Base-by-base conservation (phyloP, 2,888 invertebrate genomes). In the Lasioglossum morio region DNA sequence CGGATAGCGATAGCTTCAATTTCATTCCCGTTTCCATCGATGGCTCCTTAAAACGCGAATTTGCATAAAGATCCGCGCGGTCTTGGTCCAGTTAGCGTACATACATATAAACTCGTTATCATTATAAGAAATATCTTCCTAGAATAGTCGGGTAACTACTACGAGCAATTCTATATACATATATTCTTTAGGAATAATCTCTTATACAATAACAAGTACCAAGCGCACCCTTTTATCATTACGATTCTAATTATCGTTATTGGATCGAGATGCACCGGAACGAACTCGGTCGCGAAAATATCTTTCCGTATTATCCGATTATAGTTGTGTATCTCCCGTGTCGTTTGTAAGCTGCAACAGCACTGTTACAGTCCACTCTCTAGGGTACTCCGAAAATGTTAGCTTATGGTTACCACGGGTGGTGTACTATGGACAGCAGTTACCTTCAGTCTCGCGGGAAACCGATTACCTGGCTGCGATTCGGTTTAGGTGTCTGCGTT, bases 291-390 rank as follows among this genome's bases (percentile, higher is more conserved):
- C 63, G 63, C n/a, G 7, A 30, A 8, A 30, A 30, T 30, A 63
- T 63, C 63, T 63, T 63, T 63, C 30, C 30, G 63, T 27, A 63
- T 63, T 63, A 63, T 63, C 30, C 30, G 63, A 63, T 63, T 30
- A 30, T 30, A 19, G 63, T 63, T 30, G 30, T 2, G 27, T 5
- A 4, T 16, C 46, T 46, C 4, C 2, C 27, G 27, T 27, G 14
- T 16, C 60, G 60, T 27, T 60, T 60, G 60, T 60, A 30, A 60
- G 60, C 27, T 60, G 12, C 60, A 27, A 60, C 14, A 27, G 27
- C 27, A 27, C 16, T 27, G 60, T 16, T 60, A n/a, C 60, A 30
- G 16, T 27, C 16, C 16, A 30, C 16, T 30, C 63, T 30, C 63
- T 30, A 30, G 30, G 19, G 63, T 27, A 30, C 16, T 63, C 30